Evolutionary conservation across 1,140 invertebrate species (phyloP).

Genomic region (Steinernema feltiae): DNA sequence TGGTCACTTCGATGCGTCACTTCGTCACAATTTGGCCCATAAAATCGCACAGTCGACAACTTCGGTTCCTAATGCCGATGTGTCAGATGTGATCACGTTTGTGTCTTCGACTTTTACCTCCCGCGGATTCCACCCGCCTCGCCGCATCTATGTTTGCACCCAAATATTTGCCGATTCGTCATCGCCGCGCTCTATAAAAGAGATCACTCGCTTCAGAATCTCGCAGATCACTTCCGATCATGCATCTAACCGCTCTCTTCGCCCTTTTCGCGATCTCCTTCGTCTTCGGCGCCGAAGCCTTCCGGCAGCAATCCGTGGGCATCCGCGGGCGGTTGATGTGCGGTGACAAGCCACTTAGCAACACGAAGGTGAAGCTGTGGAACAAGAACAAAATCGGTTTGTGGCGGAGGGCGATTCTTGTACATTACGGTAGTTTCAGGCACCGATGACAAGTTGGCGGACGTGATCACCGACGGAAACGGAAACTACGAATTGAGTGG

Average conservation of each 20-base stretch:
- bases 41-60: no score
- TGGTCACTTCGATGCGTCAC: no score
- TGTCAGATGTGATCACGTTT: no score
- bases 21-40: no score
- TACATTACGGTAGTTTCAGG: conserved; percentile 22
- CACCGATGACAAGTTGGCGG: conserved; percentile 40
- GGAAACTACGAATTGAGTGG: conserved; percentile 38
- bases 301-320: conserved; percentile 20
- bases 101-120: no score
- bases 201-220: neutral
- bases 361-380: conserved; percentile 39
- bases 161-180: neutral
- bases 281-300: neutral
- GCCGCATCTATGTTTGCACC: neutral
- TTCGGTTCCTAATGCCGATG: no score
- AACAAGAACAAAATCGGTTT: conserved; percentile 42
- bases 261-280: neutral
- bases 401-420: neutral
- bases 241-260: neutral
- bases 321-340: conserved; percentile 10
- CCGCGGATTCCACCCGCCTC: no score
- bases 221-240: neutral
- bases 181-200: neutral
- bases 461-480: conserved; percentile 34
- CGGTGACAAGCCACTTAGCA: conserved; percentile 2